Conservation (phyloP, 2,888 invertebrate genomes). For the Cryptocephalus moraei region DNA sequence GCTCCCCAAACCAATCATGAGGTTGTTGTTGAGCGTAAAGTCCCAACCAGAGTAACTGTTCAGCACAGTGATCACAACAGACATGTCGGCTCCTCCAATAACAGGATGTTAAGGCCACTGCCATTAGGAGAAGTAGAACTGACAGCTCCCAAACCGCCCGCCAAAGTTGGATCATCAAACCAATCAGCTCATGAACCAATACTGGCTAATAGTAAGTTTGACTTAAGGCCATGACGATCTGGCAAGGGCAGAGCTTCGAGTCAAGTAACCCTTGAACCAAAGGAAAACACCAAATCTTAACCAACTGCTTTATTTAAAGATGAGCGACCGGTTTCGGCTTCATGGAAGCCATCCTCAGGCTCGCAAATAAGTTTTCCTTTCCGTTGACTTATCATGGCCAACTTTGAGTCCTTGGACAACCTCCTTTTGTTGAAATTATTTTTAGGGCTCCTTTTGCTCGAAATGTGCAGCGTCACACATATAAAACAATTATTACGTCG, state of each 20-base stretch:
- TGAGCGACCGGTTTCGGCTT: too few species aligned
- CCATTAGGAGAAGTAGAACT: constrained; percentile 71
- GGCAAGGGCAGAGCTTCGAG: constrained; percentile 74
- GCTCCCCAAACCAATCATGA: constrained; percentile 87
- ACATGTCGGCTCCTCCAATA: constrained; percentile 76
- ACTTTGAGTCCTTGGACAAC: too few species aligned
- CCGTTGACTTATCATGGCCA: too few species aligned
- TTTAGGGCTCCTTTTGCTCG: too few species aligned
- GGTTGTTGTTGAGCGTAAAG: constrained; percentile 85
- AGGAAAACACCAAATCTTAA: too few species aligned
- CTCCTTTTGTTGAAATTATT: too few species aligned
- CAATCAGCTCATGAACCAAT: constrained; percentile 63
- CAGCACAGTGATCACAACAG: constrained; percentile 83
- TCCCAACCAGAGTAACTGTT: constrained; percentile 94
- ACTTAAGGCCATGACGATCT: constrained; percentile 70
- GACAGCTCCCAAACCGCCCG: constrained; percentile 61
- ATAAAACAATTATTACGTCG: too few species aligned
- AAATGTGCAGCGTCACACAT: too few species aligned
- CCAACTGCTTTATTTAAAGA: too few species aligned
- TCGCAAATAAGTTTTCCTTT: too few species aligned
- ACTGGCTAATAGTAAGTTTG: constrained; percentile 55
- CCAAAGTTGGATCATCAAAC: constrained; percentile 54
- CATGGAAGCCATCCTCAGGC: too few species aligned
- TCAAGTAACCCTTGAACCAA: constrained; percentile 72
- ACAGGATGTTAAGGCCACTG: constrained; percentile 79